Percentiles rank a stretch among this genome's conserved stretches.
Conservation (phyloP, 2,797 vertebrate genomes). For the Rhinichthys osculus region DNA sequence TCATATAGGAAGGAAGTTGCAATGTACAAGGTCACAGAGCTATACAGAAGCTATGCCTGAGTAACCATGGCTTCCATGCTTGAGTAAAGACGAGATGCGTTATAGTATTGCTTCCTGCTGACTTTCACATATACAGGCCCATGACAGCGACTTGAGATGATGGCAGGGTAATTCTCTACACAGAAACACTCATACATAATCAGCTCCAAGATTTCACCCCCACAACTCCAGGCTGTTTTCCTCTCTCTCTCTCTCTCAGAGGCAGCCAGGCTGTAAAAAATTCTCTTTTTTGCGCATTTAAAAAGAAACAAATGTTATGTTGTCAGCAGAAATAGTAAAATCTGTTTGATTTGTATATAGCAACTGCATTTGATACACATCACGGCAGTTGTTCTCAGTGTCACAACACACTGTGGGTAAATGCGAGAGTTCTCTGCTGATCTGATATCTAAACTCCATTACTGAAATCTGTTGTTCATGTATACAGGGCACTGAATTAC, state of each 20-base stretch:
- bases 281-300: conserved; percentile 3
- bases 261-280: conserved; percentile 4
- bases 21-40: conserved; percentile 14
- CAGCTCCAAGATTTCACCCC: conserved; percentile 28
- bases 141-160: conserved; percentile 36
- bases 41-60: conserved; percentile 33
- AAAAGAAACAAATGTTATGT: conserved; percentile 12
- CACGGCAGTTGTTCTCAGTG: conserved; percentile 9
- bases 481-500: conserved; percentile 63
- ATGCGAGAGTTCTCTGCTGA: neutral
- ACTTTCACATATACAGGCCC: conserved; percentile 36
- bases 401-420: conserved; percentile 23
- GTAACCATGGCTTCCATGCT: conserved; percentile 31
- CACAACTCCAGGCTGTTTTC: conserved; percentile 2
- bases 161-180: conserved; percentile 43
- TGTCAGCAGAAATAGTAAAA: conserved; percentile 24
- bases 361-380: conserved; percentile 24
- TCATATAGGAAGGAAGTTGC: conserved; percentile 2
- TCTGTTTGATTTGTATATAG: conserved; percentile 31
- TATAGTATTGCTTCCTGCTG: conserved; percentile 35
- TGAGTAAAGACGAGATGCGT: conserved; percentile 25
- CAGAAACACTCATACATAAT: conserved; percentile 33
- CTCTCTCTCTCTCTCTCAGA: neutral
- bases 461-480: conserved; percentile 65
- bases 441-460: conserved; percentile 54